phyloP scores from a whole-genome alignment of 2,888 invertebrate species.

The Dicyrtomina minuta region DNA sequence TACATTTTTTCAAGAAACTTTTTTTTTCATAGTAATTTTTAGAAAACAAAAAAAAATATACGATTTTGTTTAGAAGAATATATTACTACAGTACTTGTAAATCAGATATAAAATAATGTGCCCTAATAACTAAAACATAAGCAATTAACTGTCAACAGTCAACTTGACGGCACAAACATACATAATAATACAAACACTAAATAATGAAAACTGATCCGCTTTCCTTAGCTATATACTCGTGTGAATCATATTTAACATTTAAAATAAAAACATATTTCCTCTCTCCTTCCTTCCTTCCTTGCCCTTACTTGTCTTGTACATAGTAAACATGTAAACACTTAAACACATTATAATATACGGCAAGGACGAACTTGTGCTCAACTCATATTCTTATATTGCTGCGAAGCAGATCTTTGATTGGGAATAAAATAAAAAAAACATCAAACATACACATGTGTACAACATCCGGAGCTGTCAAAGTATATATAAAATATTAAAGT shows the following conservation, averaged over 20 bases:
- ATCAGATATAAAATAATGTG: too few species aligned
- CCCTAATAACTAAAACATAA: too few species aligned
- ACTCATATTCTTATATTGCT: not conserved
- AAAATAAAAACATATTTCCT: conserved; percentile 17
- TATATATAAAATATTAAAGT: not conserved
- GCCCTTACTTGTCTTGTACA: not conserved
- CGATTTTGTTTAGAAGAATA: too few species aligned
- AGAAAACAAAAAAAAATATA: too few species aligned
- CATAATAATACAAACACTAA: conserved; percentile 15
- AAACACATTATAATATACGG: conserved; percentile 6
- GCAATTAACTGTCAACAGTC: conserved; percentile 13
- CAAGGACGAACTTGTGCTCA: not conserved
- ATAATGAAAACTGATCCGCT: conserved; percentile 7
- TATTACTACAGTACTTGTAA: too few species aligned
- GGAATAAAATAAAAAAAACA: not conserved
- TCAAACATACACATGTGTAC: not conserved
- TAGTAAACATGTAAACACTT: not conserved
- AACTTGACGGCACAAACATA: not conserved
- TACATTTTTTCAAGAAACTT: too few species aligned
- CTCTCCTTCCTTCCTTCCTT: not conserved
- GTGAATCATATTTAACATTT: not conserved
- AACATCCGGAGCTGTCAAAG: not conserved
- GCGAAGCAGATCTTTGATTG: not conserved
- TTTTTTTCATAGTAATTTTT: too few species aligned
- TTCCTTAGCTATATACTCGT: not conserved